Percentiles rank a stretch among this genome's conserved stretches.
phyloP scores from a whole-genome alignment of 2,888 invertebrate species.

The Antheraea yamamai region DNA sequence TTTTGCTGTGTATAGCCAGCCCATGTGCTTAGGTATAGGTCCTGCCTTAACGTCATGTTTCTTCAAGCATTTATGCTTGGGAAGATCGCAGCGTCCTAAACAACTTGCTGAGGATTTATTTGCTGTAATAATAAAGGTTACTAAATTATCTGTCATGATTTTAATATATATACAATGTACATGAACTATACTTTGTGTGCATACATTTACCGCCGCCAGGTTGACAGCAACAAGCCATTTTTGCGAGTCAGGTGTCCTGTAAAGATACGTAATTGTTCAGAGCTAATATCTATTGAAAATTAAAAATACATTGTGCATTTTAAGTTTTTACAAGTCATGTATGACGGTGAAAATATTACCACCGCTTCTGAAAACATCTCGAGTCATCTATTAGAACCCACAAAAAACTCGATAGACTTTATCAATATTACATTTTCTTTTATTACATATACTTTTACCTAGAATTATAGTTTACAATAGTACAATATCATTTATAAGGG shows the following conservation, averaged over 20 bases:
- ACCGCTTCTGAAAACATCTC: too few relatives aligned
- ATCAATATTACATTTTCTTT: too few relatives aligned
- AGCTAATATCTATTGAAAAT: not conserved
- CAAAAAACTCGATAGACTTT: too few relatives aligned
- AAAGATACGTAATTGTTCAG: constrained; percentile 22
- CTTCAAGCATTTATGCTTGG: constrained; percentile 67
- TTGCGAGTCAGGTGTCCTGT: constrained; percentile 35
- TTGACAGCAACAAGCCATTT: constrained; percentile 67
- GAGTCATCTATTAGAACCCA: too few relatives aligned
- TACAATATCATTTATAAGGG: too few relatives aligned
- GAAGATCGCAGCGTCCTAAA: constrained; percentile 70
- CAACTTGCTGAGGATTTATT: constrained; percentile 61
- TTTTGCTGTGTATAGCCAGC: constrained; percentile 74
- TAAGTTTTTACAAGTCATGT: too few relatives aligned
- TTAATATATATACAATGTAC: not conserved
- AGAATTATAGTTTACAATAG: too few relatives aligned
- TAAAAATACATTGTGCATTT: too few relatives aligned
- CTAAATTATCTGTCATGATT: not conserved
- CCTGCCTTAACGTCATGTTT: constrained; percentile 62
- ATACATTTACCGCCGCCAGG: constrained; percentile 47
- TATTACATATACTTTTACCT: too few relatives aligned
- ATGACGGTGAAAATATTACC: too few relatives aligned
- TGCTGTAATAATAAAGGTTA: constrained; percentile 39
- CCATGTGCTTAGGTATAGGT: constrained; percentile 71
- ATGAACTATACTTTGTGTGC: constrained; percentile 25